Conservation (phyloP, 2,888 invertebrate species). For the Leptopilina drosophilae region DNA sequence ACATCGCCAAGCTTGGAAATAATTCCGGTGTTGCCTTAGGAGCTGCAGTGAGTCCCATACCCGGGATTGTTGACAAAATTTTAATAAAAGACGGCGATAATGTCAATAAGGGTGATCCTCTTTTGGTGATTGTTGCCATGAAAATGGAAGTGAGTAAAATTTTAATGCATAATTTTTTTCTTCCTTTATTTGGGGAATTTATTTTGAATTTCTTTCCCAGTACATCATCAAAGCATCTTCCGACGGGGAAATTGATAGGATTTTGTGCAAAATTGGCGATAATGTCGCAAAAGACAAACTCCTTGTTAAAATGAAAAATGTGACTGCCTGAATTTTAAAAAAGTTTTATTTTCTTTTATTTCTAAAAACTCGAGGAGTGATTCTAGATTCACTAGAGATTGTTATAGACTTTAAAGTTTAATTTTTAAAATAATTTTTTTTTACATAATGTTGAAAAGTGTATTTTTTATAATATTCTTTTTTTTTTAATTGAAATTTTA, state of each 20-base stretch:
- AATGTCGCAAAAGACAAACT: conserved; percentile 87
- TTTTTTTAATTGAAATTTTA: neutral
- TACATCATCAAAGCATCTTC: conserved; percentile 92
- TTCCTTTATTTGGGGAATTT: neutral
- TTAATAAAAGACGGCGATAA: conserved; percentile 88
- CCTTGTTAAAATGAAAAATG: conserved; percentile 68
- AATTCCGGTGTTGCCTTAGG: conserved; percentile 71
- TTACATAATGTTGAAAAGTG: no score
- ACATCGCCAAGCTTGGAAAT: conserved; percentile 76
- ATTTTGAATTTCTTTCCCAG: conserved; percentile 66
- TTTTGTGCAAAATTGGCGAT: conserved; percentile 87
- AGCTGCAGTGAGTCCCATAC: conserved; percentile 94
- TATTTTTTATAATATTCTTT: neutral
- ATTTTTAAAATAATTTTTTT: neutral
- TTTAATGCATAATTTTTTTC: neutral
- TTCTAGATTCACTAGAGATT: neutral
- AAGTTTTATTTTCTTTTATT: no score
- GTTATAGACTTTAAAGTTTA: neutral
- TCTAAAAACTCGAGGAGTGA: no score
- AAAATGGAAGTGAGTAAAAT: conserved; percentile 92
- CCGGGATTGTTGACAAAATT: conserved; percentile 95
- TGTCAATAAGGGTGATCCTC: conserved; percentile 91
- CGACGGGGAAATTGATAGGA: conserved; percentile 86
- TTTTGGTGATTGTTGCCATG: conserved; percentile 98
- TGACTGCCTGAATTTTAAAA: neutral